phyloP scores from a whole-genome alignment of 2,888 invertebrate genomes.

The Microctonus aethiopoides region DNA sequence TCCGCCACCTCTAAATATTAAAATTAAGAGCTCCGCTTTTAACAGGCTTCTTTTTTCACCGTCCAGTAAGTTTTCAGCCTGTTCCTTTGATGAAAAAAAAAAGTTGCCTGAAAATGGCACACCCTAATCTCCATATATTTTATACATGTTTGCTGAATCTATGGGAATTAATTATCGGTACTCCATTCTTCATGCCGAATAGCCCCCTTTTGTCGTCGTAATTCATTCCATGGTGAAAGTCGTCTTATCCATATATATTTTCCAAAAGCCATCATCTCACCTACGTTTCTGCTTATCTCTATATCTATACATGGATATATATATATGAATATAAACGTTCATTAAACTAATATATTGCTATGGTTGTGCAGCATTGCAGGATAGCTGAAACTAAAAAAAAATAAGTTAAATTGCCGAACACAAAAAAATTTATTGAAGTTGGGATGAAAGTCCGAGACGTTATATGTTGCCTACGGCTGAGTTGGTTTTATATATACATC shows the following conservation, averaged over 20 bases:
- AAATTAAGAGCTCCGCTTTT: too few relatives aligned
- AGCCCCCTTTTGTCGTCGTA: slow-evolving; percentile 17
- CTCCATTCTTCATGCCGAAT: neutral
- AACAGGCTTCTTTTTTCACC: too few relatives aligned
- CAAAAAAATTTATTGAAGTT: neutral
- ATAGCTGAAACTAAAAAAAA: neutral
- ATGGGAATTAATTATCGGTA: slow-evolving; percentile 3
- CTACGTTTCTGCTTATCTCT: neutral
- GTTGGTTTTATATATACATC: neutral
- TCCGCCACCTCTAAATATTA: too few relatives aligned
- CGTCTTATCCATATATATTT: slow-evolving; percentile 20
- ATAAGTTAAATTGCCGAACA: neutral
- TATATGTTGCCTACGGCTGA: neutral
- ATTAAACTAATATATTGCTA: slow-evolving; percentile 1
- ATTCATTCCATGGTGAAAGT: slow-evolving; percentile 24
- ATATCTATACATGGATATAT: too few relatives aligned
- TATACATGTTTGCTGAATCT: neutral
- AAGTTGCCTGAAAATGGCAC: too few relatives aligned
- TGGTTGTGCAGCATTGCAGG: neutral
- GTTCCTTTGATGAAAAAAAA: too few relatives aligned
- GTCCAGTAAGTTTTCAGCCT: too few relatives aligned
- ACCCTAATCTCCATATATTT: neutral
- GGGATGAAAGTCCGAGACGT: neutral
- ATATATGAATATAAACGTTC: neutral
- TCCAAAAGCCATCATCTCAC: slow-evolving; percentile 16